Conservation (phyloP, 64 coral and sea anemone genomes). For the Cladopsammia gracilis region DNA sequence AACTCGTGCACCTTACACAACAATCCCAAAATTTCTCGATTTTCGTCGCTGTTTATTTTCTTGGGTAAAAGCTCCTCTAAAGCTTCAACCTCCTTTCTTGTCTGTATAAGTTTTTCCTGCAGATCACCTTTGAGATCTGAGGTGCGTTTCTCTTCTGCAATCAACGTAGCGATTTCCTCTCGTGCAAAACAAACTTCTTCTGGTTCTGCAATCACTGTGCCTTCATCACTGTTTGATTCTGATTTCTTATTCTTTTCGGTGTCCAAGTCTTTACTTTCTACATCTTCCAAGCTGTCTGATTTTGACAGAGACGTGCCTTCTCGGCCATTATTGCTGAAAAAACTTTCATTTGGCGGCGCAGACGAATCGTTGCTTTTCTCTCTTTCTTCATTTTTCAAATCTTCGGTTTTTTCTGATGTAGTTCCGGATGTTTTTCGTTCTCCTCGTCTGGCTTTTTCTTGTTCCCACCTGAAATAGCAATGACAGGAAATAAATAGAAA, state of each 20-base stretch:
- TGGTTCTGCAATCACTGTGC: constrained; percentile 61
- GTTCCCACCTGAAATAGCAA: constrained; percentile 87
- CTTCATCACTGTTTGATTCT: not conserved
- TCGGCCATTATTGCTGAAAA: constrained; percentile 11
- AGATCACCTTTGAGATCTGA: constrained; percentile 76
- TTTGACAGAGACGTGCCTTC: constrained; percentile 10
- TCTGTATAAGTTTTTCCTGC: constrained; percentile 84
- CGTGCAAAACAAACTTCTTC: constrained; percentile 85
- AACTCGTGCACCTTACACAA: constrained; percentile 89
- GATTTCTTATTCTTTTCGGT: constrained; percentile 78
- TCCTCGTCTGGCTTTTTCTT: constrained; percentile 80
- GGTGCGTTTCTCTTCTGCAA: constrained; percentile 82
- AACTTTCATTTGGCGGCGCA: constrained; percentile 23
- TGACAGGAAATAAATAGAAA: not conserved
- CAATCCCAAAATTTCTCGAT: constrained; percentile 87
- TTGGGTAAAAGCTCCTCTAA: constrained; percentile 86
- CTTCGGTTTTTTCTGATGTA: not conserved
- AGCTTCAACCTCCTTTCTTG: constrained; percentile 86
- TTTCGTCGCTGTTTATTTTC: constrained; percentile 94
- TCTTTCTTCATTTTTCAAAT: not conserved
- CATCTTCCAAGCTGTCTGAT: constrained; percentile 78
- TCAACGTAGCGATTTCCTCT: constrained; percentile 85
- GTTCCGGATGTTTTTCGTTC: constrained; percentile 20
- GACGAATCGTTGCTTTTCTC: constrained; percentile 1
- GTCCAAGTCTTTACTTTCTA: constrained; percentile 92